A percentile compares a stretch with the other conserved stretches of the same genome.
Evolutionary conservation across 2,888 invertebrate species (phyloP).

Genomic region (Scaptomyza reducta): DNA sequence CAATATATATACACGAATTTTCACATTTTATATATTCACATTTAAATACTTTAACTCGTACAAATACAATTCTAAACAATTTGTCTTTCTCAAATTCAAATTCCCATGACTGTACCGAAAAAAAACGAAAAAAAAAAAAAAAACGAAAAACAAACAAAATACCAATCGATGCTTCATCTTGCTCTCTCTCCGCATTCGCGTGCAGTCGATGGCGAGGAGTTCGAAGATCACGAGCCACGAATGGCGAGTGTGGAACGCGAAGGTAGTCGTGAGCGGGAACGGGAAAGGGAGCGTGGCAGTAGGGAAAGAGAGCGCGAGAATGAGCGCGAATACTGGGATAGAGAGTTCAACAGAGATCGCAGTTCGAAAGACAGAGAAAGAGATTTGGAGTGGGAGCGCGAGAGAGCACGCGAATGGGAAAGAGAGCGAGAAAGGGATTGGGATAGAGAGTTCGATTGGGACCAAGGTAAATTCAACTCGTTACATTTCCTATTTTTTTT

Average conservation of each 20-base stretch:
- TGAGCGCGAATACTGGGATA: conserved; percentile 81
- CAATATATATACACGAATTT: conserved; percentile 13
- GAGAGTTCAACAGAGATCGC: conserved; percentile 78
- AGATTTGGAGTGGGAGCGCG: conserved; percentile 83
- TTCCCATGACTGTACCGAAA: conserved; percentile 80
- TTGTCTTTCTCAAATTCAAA: conserved; percentile 79
- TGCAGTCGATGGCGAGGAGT: conserved; percentile 73
- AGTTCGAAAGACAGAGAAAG: conserved; percentile 79
- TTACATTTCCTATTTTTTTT: conserved; percentile 23
- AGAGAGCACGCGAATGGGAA: conserved; percentile 83
- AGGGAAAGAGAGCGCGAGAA: conserved; percentile 75
- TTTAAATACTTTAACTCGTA: conserved; percentile 26
- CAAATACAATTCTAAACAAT: conserved; percentile 69
- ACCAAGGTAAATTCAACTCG: conserved; percentile 81
- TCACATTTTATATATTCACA: conserved; percentile 27
- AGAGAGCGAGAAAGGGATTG: conserved; percentile 84
- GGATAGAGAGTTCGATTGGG: conserved; percentile 84
- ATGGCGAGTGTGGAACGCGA: conserved; percentile 69
- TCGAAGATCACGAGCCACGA: conserved; percentile 88
- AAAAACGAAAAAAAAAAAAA: background rate
- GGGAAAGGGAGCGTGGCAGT: conserved; percentile 83
- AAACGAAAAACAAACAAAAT: background rate
- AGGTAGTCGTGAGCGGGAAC: conserved; percentile 68
- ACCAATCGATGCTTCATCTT: conserved; percentile 77
- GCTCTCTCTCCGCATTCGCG: conserved; percentile 62